Percentiles rank a stretch among this genome's conserved stretches.
Evolutionary conservation across 2,113 vertebrate species (phyloP).

Genomic region (Plecturocebus donacophilus): DNA sequence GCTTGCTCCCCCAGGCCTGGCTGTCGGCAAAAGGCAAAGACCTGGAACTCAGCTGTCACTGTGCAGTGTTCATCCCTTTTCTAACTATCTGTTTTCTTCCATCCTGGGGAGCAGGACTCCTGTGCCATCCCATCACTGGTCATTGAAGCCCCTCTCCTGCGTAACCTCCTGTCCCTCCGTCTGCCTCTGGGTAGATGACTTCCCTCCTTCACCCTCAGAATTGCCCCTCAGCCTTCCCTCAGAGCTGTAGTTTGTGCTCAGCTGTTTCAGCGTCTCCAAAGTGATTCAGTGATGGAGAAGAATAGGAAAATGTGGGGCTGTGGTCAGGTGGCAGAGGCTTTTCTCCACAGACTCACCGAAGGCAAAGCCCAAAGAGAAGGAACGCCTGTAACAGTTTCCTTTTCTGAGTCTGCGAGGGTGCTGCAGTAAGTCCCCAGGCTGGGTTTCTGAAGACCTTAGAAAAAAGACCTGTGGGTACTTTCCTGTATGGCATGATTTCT

Average conservation of each 20-base stretch:
- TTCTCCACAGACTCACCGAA: neutral
- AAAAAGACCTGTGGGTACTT: fast-evolving
- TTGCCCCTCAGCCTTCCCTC: fast-evolving
- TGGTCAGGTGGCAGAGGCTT: neutral
- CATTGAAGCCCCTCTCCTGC: neutral
- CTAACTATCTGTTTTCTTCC: neutral
- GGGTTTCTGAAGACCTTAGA: neutral
- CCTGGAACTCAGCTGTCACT: neutral
- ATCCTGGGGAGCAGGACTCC: fast-evolving
- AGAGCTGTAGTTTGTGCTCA: neutral
- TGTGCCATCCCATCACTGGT: neutral
- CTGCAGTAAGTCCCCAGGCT: neutral
- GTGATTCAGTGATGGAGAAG: no score
- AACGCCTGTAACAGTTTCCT: fast-evolving
- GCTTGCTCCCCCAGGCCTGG: neutral
- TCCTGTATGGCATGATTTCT: neutral
- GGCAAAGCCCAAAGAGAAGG: neutral
- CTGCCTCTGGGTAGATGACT: fast-evolving
- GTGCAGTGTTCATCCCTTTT: neutral
- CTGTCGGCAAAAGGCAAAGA: neutral
- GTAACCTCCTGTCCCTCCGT: fast-evolving
- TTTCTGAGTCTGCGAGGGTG: neutral
- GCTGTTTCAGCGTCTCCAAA: neutral
- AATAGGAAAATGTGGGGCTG: fast-evolving
- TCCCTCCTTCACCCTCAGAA: neutral